A percentile compares a stretch with the other conserved stretches of the same genome.
Conservation (phyloP, 30 jellyfish, hydroid and myxozoan genomes). For the Turritopsis rubra region DNA sequence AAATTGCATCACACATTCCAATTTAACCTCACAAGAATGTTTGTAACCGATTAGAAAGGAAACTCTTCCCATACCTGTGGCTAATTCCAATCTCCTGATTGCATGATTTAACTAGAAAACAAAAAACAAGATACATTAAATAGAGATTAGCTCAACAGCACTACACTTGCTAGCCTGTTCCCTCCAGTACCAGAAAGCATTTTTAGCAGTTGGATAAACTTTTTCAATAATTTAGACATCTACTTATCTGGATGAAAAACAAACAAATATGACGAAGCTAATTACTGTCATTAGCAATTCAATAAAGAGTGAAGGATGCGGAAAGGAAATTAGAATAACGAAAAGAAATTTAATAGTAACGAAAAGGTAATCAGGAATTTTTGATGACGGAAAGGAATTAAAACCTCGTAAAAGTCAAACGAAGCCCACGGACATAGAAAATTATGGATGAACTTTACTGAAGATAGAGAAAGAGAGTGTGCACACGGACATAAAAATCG, state of each 20-base stretch:
- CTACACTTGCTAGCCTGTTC: background rate
- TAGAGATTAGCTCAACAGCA: background rate
- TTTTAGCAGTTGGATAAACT: too few species aligned
- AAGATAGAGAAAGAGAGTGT: too few species aligned
- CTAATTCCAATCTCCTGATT: slow-evolving; percentile 34
- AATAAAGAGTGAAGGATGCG: background rate
- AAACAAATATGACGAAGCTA: background rate
- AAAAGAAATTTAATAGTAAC: too few species aligned
- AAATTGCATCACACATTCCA: background rate
- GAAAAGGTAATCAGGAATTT: too few species aligned
- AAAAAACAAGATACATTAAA: background rate
- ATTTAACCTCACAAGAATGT: background rate
- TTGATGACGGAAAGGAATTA: too few species aligned
- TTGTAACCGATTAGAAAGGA: background rate
- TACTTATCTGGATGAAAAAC: too few species aligned
- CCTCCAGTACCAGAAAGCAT: too few species aligned
- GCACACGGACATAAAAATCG: too few species aligned
- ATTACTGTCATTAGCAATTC: background rate
- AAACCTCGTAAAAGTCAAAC: too few species aligned
- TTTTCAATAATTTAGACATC: too few species aligned
- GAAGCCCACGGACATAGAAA: too few species aligned
- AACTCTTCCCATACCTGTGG: slow-evolving; percentile 19
- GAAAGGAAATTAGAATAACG: background rate
- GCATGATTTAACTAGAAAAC: slow-evolving; percentile 39
- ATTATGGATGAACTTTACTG: too few species aligned